Conservation (phyloP, 2,797 vertebrate species). For the Chanos chanos region DNA sequence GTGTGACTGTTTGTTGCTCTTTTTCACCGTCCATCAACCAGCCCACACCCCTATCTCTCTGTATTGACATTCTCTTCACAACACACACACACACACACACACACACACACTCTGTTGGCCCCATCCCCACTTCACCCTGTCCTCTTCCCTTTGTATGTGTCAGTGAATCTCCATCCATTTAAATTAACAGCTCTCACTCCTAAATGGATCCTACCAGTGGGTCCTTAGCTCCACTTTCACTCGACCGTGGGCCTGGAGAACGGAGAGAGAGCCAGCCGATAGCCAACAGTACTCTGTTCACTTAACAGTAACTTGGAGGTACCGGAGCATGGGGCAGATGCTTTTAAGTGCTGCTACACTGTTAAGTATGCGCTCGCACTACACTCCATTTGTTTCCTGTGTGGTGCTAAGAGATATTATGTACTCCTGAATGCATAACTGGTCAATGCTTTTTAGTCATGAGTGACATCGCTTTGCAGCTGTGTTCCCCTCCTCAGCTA, state of each 20-base stretch:
- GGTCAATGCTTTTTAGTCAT: slow-evolving; percentile 27
- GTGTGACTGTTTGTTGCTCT: no score
- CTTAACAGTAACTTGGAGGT: slow-evolving; percentile 35
- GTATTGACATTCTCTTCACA: not conserved
- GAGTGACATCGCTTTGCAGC: slow-evolving; percentile 31
- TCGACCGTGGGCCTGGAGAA: no score
- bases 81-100: not conserved
- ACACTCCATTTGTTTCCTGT: slow-evolving; percentile 44
- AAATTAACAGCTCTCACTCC: no score
- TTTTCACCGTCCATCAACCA: no score
- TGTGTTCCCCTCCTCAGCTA: slow-evolving; percentile 34
- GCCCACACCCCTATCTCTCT: no score
- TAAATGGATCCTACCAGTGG: no score
- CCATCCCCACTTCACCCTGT: slow-evolving; percentile 16
- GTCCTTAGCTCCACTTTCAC: no score
- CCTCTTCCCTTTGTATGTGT: no score
- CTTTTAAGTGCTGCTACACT: slow-evolving; percentile 37
- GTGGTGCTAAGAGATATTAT: slow-evolving; percentile 24
- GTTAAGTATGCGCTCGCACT: slow-evolving; percentile 40
- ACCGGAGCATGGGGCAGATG: slow-evolving; percentile 36
- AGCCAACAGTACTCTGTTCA: slow-evolving; percentile 48
- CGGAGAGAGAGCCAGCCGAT: no score
- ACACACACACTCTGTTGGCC: no score
- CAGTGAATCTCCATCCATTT: no score
- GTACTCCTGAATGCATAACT: slow-evolving; percentile 29